These are phyloP conservation scores for Acanthopagrus latus DNA, from an alignment of 2,797 vertebrate genomes.

Conservation along the genomic window DNA sequence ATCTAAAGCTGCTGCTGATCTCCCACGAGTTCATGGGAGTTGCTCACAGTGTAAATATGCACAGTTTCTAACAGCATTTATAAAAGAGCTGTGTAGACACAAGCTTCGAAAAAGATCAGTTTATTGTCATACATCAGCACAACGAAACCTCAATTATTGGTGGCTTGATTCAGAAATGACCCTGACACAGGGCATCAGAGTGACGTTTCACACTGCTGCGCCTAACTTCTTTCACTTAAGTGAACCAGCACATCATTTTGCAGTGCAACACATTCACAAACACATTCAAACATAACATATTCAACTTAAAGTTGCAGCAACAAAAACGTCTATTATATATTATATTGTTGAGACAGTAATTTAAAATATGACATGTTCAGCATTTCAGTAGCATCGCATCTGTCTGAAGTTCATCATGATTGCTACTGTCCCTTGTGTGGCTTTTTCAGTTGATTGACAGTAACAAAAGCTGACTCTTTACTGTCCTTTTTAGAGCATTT, in stretches of 20 bases:
- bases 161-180: background rate
- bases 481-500: background rate
- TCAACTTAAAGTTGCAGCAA: no score
- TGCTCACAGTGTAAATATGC: background rate
- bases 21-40: background rate
- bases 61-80: background rate
- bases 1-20: constrained; percentile 30
- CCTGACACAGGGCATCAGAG: background rate
- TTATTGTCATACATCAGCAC: background rate
- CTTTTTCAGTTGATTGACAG: no score
- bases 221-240: no score
- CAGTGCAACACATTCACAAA: no score
- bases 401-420: background rate
- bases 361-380: no score
- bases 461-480: background rate
- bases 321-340: no score
- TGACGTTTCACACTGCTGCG: no score
- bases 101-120: background rate
- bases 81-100: background rate
- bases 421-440: no score
- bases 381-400: background rate
- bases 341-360: no score
- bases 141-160: background rate
- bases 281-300: no score
- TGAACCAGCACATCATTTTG: no score